These are phyloP conservation scores for Ectemnius cavifrons DNA, from an alignment of 2,888 invertebrate genomes.

Conservation along the genomic window DNA sequence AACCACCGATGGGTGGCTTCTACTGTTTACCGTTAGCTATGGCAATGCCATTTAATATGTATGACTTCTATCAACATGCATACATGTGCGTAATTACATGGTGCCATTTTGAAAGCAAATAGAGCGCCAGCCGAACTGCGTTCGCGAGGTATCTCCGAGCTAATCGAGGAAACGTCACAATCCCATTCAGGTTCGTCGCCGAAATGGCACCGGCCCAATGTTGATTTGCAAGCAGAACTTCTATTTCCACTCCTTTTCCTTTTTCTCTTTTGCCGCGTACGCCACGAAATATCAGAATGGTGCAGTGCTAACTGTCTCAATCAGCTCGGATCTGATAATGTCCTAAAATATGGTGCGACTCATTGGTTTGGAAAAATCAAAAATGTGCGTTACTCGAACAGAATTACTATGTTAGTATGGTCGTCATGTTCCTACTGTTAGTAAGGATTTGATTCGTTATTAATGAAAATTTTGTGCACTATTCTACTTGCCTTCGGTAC, in stretches of 20 bases:
- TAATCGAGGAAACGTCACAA: slow-evolving; percentile 52
- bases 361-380: slow-evolving; percentile 16
- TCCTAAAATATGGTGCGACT: slow-evolving; percentile 29
- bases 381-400: too few species aligned
- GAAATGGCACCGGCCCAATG: slow-evolving; percentile 42
- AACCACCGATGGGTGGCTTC: too few species aligned
- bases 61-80: slow-evolving; percentile 15
- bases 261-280: neutral
- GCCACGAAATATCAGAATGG: too few species aligned
- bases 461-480: too few species aligned
- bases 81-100: slow-evolving; percentile 28
- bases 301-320: slow-evolving; percentile 19
- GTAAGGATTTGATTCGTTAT: too few species aligned
- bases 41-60: slow-evolving; percentile 28
- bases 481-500: too few species aligned
- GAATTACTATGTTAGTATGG: too few species aligned
- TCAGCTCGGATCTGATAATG: slow-evolving; percentile 30
- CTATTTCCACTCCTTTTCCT: slow-evolving; percentile 41
- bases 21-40: too few species aligned
- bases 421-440: too few species aligned
- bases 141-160: slow-evolving; percentile 31
- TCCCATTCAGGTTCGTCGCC: slow-evolving; percentile 46
- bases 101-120: slow-evolving; percentile 50
- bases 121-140: slow-evolving; percentile 34
- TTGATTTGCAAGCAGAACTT: neutral